Conservation (phyloP, 2,113 vertebrate species). For the Chionis minor region DNA sequence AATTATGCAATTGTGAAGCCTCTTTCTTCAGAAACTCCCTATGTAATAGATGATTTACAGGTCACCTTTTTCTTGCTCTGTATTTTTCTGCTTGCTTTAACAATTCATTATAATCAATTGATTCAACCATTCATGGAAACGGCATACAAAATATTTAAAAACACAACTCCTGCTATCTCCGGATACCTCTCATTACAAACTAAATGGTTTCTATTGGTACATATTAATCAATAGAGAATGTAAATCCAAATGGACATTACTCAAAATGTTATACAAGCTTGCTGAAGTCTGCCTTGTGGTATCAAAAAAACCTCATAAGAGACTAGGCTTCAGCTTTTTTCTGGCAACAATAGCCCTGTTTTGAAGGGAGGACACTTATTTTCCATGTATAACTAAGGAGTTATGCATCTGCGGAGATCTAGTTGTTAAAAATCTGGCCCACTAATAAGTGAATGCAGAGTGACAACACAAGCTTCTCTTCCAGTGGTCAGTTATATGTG, state of each 20-base stretch:
- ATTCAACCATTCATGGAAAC: not conserved
- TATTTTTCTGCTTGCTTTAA: not conserved
- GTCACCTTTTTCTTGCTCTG: not conserved
- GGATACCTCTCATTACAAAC: not conserved
- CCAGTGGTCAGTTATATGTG: not conserved
- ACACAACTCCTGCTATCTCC: not conserved
- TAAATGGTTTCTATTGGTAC: fast-evolving
- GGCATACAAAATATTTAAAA: not conserved
- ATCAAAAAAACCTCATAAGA: not conserved
- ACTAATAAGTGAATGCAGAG: not conserved
- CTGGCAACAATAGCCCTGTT: not conserved
- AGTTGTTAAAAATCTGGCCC: not conserved
- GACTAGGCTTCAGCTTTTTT: not conserved
- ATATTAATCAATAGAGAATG: not conserved
- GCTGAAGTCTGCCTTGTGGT: not conserved
- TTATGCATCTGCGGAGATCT: not conserved
- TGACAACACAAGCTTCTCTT: not conserved
- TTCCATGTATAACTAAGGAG: not conserved
- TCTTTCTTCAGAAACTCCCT: not conserved
- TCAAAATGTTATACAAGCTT: not conserved
- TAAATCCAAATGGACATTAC: not conserved
- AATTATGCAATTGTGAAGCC: not conserved
- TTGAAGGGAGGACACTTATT: not conserved
- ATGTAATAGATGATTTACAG: not conserved
- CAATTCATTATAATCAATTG: not conserved